Percentiles rank a stretch among this genome's conserved stretches.
Conservation (phyloP, 2,888 invertebrate genomes). For the Mesochorus sp. region DNA sequence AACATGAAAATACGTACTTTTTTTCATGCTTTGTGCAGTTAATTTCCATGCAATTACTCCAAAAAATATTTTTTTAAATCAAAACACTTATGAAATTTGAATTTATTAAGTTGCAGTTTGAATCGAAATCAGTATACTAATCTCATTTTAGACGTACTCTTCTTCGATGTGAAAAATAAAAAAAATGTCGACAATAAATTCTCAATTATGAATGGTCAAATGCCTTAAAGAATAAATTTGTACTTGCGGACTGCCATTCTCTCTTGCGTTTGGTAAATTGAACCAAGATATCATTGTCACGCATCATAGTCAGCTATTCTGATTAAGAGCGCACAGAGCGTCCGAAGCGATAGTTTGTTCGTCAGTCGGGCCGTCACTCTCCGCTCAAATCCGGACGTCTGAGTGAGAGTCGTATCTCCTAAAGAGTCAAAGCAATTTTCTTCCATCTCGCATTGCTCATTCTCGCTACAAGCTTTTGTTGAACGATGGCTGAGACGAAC, state of each 20-base stretch:
- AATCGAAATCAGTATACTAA: no score
- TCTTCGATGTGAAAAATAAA: no score
- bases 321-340: slow-evolving; percentile 49
- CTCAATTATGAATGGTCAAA: background rate
- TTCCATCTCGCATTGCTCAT: slow-evolving; percentile 49
- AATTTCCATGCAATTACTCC: no score
- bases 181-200: no score
- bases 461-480: slow-evolving; percentile 21
- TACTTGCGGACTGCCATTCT: background rate
- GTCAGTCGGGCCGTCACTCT: slow-evolving; percentile 45
- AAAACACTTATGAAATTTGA: no score
- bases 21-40: no score
- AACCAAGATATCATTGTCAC: slow-evolving; percentile 59
- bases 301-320: slow-evolving; percentile 52
- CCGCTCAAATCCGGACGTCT: slow-evolving; percentile 45
- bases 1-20: no score
- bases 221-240: background rate
- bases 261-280: slow-evolving; percentile 20
- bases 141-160: no score
- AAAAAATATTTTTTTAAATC: no score
- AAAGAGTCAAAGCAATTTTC: slow-evolving; percentile 54
- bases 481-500: no score
- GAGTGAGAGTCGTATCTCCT: slow-evolving; percentile 46
- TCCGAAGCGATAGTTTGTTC: slow-evolving; percentile 34
- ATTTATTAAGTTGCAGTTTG: no score